Conservation (phyloP, 2,888 invertebrate genomes). For the Hartigia nigra region DNA sequence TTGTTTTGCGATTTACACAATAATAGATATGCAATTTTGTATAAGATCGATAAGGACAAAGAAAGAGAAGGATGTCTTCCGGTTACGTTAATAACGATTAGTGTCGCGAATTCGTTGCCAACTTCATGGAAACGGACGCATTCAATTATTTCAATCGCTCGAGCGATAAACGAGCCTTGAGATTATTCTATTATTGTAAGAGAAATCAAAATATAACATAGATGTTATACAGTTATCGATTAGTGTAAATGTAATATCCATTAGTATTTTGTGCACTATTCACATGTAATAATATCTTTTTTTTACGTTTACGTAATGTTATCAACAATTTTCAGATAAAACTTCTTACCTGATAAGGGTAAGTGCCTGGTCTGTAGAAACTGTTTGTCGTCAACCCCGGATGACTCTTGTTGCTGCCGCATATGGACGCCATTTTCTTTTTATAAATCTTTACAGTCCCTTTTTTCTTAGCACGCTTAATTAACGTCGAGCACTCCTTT, state of each 20-base stretch:
- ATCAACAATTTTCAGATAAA: no score
- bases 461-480: neutral
- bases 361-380: constrained; percentile 69
- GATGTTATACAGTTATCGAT: neutral
- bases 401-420: constrained; percentile 74
- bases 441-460: constrained; percentile 16
- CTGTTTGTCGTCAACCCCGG: constrained; percentile 71
- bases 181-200: neutral
- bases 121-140: neutral
- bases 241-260: neutral
- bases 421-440: constrained; percentile 73
- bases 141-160: neutral
- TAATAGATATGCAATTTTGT: neutral
- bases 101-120: neutral
- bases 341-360: constrained; percentile 63
- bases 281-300: neutral
- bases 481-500: neutral
- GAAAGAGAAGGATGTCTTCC: neutral
- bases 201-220: neutral
- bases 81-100: neutral
- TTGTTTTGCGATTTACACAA: neutral
- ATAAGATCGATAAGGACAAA: neutral
- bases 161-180: neutral
- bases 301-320: neutral
- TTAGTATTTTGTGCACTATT: neutral